A percentile compares a stretch with the other conserved stretches of the same genome.
phyloP scores from a whole-genome alignment of 2,888 invertebrate species.

The Notodonta dromedarius region DNA sequence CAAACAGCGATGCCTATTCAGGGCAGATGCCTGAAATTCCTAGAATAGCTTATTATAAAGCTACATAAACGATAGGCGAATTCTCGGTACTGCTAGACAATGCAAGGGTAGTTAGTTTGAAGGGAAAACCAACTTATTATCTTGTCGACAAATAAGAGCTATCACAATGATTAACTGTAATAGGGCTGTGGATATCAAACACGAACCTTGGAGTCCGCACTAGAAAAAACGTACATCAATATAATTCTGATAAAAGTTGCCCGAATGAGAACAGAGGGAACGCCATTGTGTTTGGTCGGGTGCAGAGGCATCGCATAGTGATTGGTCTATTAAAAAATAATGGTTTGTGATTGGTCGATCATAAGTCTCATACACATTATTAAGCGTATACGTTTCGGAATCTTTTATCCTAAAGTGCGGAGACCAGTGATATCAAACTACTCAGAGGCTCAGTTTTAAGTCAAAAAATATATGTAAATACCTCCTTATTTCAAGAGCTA shows the following conservation, averaged over 20 bases:
- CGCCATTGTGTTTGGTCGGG: no score
- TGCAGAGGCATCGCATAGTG: no score
- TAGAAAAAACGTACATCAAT: no score
- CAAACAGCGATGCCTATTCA: background rate
- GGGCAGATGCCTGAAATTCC: background rate
- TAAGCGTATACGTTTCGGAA: no score
- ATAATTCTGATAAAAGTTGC: no score
- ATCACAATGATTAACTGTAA: constrained; percentile 44
- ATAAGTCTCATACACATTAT: no score
- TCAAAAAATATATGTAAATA: background rate
- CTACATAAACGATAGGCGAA: background rate
- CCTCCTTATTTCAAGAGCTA: no score
- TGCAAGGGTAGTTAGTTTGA: constrained; percentile 27
- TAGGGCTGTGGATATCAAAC: constrained; percentile 30
- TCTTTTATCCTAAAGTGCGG: no score
- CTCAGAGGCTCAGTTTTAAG: background rate
- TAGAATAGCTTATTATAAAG: background rate
- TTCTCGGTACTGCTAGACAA: constrained; percentile 3
- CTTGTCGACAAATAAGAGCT: constrained; percentile 34
- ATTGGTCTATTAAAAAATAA: no score
- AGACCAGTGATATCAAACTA: constrained; percentile 16
- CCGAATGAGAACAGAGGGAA: no score
- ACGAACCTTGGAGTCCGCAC: no score
- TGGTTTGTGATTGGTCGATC: no score
- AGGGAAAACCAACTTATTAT: constrained; percentile 44